Percentiles rank a stretch among this genome's conserved stretches.
These are phyloP conservation scores for Gadus macrocephalus DNA, from an alignment of 2,113 vertebrate genomes.

Conservation along the genomic window DNA sequence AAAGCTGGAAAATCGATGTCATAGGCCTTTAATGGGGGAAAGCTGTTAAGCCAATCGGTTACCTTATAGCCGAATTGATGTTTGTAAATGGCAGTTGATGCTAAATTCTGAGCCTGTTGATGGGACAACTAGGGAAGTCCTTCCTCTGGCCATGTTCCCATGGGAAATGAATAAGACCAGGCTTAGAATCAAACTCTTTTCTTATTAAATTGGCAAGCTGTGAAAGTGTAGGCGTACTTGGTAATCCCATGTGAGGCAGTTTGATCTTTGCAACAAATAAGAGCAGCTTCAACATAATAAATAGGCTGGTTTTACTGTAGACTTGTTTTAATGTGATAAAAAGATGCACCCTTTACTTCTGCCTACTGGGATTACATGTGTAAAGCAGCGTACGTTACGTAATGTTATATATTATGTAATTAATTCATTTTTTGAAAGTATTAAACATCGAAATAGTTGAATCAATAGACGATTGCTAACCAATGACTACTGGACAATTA, in stretches of 20 bases:
- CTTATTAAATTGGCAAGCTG: constrained; percentile 46
- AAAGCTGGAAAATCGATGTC: neutral
- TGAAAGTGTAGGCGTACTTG: constrained; percentile 37
- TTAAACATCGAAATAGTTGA: too few relatives aligned
- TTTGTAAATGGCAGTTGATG: constrained; percentile 5
- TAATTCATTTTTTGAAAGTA: too few relatives aligned
- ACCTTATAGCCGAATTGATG: constrained; percentile 1
- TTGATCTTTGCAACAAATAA: constrained; percentile 42
- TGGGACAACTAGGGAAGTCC: constrained; percentile 30
- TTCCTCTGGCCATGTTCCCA: constrained; percentile 36
- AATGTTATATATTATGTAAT: too few relatives aligned
- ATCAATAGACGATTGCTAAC: too few relatives aligned
- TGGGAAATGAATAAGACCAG: constrained; percentile 55
- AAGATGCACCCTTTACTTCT: too few relatives aligned
- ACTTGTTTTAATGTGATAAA: constrained; percentile 15
- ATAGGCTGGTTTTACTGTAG: constrained; percentile 15
- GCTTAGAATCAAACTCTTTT: constrained; percentile 50
- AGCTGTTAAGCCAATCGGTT: neutral
- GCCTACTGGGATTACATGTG: too few relatives aligned
- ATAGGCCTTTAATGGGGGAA: neutral
- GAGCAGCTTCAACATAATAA: constrained; percentile 38
- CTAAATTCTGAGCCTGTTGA: neutral
- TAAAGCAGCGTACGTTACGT: too few relatives aligned
- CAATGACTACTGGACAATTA: too few relatives aligned
- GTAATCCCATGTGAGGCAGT: constrained; percentile 19